Evolutionary conservation across 2,113 vertebrate species (phyloP), one percentile per base, ranked within the genome.

Genomic region (Verasper variegatus): DNA sequence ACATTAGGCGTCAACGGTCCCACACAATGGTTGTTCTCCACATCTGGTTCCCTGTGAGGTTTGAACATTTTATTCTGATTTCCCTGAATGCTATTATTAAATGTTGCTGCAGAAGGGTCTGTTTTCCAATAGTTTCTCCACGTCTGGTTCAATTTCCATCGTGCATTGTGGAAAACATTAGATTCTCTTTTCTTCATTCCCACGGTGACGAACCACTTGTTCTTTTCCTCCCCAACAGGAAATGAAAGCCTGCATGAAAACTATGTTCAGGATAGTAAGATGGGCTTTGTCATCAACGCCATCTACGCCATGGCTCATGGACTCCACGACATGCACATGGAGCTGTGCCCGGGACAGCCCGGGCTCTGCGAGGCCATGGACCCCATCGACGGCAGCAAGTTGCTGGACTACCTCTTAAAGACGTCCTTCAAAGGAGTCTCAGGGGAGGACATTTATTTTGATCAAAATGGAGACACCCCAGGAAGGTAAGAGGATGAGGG

Each of bases 201-300:
- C n/a, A 66, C 10, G 49, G 49, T 52, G 1, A 67, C 35, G n/a
- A 40, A 24, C 1, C 24, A 40, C 23, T 9, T 76, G 5, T 57
- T 0, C 5, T 74, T 83, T 68, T 59, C 31, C 24, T 51, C 54
- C 73, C 59, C 20, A 31, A 77, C 90, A 95, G 98, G 98, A 63
- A 98, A 98, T 21, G 97, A 99, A 80, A 97, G 95, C 88, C 93
- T 99, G 80, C 95, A 97, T 81, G 98, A 99, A 84, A 98, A 98
- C 86, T 99, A 99, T 3, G 94, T 99, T 9, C 98, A 99, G 86
- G 98, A 99, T 90, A 99, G 98, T 86, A 99, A 99, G 94, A 99
- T 99, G 98, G 98, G 98, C 70, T 99, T 99, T 87, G 98, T 99
- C 89, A 99, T 99, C 90, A 99, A 99, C 18, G 98, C 98, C 82